Base-by-base conservation (phyloP, 1,140 invertebrate genomes). In the Ceratoteleas bidentatus region DNA sequence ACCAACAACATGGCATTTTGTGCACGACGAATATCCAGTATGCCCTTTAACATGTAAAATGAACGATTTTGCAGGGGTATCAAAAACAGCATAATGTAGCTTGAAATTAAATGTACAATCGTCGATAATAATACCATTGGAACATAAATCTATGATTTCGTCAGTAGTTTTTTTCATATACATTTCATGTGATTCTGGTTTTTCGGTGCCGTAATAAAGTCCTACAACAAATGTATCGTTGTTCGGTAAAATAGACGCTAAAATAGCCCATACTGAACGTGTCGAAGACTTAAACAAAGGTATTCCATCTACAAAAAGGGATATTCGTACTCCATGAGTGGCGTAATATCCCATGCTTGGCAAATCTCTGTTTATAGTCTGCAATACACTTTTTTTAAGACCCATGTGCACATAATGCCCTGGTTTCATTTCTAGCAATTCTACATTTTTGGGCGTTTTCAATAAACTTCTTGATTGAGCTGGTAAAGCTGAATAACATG, bases 1-100 rank as follows among this genome's bases (percentile, higher is more conserved):
- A 7, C 80, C 80, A 60, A 66, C 36, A 52, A 70, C 34, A 52
- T 47, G 68, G 52, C 80, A 83, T 56, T 66, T 83, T 47, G 58
- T 54, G 33, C 83, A 84, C 24, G 62, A 62, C 24, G 24, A 54
- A 62, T 70, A 83, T 43, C 74, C 80, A 5, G 6, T 53, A 47
- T 73, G 68, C 36, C 50, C 16, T 64, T 84, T 81, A 11, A 79
- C 45, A 58, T 56, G 45, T 11, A 78, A 50, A 64, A 75, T 24
- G 4, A 24, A 24, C 24, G 24, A 24, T 24, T 24, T 24, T 4
- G 24, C 24, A 24, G 24, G 24, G 2, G 64, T 69, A 80, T 76
- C 80, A 56, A 49, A 61, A 24, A 83, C 60, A 15, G 38, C 36
- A 57, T 68, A 54, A n/a, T 47, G 40, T 60, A 9, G 53, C 5